Conservation (phyloP, 2,797 vertebrate species). For the Myiothlypis coronata region DNA sequence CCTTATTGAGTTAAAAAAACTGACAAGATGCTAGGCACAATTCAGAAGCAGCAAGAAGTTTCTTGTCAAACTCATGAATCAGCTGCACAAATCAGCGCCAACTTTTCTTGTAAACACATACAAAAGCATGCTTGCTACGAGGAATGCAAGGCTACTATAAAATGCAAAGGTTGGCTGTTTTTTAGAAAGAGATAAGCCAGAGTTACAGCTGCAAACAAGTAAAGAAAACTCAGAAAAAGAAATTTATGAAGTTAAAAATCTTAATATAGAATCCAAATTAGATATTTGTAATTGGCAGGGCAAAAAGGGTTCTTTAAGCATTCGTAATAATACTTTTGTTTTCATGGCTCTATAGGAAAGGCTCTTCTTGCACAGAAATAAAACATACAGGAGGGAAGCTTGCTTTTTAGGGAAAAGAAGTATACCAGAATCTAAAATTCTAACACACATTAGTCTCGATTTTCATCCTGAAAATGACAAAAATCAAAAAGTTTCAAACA, state of each 20-base stretch:
- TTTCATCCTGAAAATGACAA: background rate
- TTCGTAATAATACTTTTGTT: background rate
- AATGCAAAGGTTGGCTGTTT: background rate
- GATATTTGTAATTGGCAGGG: background rate
- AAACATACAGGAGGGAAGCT: background rate
- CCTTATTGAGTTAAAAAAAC: background rate
- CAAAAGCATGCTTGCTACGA: background rate
- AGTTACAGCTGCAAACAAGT: background rate
- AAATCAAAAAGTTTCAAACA: background rate
- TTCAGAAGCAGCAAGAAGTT: background rate
- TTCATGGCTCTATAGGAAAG: background rate
- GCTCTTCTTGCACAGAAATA: background rate
- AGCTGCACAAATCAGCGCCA: background rate
- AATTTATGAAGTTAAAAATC: background rate
- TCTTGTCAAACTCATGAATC: background rate
- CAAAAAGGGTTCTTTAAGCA: background rate
- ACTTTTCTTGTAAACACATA: background rate
- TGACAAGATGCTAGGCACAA: background rate
- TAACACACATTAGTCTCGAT: background rate
- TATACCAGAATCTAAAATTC: background rate
- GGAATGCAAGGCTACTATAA: background rate
- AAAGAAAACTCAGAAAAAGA: background rate
- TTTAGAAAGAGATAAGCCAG: background rate
- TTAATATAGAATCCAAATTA: background rate
- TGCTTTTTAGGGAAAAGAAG: background rate